Evolutionary conservation across 1,140 invertebrate genomes (phyloP).

Genomic region (Platorchestia sp.): DNA sequence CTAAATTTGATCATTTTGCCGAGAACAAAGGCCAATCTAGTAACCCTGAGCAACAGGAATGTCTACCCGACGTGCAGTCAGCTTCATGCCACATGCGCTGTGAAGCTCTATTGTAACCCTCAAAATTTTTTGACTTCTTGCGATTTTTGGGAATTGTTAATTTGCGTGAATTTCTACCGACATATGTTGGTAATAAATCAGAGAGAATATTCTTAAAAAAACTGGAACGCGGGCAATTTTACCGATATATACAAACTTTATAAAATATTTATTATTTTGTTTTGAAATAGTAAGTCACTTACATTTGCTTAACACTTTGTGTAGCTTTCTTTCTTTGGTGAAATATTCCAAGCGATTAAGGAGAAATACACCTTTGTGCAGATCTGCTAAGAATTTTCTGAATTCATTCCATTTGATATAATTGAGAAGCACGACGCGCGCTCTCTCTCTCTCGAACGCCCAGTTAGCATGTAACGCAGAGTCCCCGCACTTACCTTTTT

Average conservation of each 20-base stretch:
- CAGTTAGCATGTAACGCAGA: neutral
- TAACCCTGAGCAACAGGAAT: too few relatives aligned
- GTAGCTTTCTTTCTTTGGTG: neutral
- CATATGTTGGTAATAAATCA: too few relatives aligned
- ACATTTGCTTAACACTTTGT: neutral
- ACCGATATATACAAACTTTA: neutral
- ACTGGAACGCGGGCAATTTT: too few relatives aligned
- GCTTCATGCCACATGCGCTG: neutral
- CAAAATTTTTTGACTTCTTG: neutral
- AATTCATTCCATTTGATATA: too few relatives aligned
- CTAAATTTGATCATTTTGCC: too few relatives aligned
- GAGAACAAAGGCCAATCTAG: too few relatives aligned
- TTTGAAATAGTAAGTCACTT: neutral
- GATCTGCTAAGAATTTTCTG: too few relatives aligned
- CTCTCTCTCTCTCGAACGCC: neutral
- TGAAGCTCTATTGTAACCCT: neutral
- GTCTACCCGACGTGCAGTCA: neutral
- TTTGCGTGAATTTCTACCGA: too few relatives aligned
- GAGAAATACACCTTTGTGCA: neutral
- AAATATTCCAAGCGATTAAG: neutral
- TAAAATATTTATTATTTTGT: too few relatives aligned
- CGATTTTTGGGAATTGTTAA: too few relatives aligned
- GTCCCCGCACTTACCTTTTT: constrained; percentile 83
- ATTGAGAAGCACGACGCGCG: neutral
- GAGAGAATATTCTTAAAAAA: too few relatives aligned